These are phyloP conservation scores for Megastigmus dorsalis DNA, from an alignment of 2,888 invertebrate species.

Conservation along the genomic window DNA sequence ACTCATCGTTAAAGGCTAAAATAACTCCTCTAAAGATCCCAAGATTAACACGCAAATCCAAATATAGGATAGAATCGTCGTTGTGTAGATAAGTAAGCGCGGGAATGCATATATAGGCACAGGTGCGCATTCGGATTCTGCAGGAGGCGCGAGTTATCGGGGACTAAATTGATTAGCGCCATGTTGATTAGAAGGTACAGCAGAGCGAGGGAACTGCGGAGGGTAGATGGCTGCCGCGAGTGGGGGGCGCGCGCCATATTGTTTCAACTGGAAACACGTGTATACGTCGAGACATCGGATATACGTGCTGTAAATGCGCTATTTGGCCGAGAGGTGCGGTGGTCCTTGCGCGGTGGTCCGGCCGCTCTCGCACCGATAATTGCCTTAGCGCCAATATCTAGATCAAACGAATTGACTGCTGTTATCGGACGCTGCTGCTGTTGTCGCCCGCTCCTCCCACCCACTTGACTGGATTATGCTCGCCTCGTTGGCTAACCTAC, in stretches of 20 bases:
- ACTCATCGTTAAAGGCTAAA: no score
- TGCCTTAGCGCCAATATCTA: slow-evolving; percentile 7
- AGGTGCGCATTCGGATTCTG: neutral
- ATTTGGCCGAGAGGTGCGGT: neutral
- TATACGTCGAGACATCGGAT: neutral
- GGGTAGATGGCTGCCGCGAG: no score
- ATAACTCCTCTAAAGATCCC: no score
- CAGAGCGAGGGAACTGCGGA: neutral
- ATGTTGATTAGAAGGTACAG: slow-evolving; percentile 65
- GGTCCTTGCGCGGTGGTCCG: neutral
- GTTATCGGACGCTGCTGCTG: neutral
- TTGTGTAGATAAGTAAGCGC: neutral
- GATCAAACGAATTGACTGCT: slow-evolving; percentile 23
- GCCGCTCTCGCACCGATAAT: slow-evolving; percentile 13
- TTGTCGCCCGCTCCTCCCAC: neutral
- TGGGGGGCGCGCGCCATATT: no score
- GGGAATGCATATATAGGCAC: neutral
- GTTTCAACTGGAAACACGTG: slow-evolving; percentile 17
- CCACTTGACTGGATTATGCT: no score
- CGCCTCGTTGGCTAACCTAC: no score
- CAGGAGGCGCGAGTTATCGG: slow-evolving; percentile 56
- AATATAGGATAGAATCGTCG: no score
- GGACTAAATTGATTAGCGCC: slow-evolving; percentile 63
- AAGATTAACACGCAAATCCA: no score
- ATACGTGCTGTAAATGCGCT: slow-evolving; percentile 12